These are phyloP conservation scores for Lasioglossum malachurum DNA, from an alignment of 2,888 invertebrate species.

Conservation along the genomic window DNA sequence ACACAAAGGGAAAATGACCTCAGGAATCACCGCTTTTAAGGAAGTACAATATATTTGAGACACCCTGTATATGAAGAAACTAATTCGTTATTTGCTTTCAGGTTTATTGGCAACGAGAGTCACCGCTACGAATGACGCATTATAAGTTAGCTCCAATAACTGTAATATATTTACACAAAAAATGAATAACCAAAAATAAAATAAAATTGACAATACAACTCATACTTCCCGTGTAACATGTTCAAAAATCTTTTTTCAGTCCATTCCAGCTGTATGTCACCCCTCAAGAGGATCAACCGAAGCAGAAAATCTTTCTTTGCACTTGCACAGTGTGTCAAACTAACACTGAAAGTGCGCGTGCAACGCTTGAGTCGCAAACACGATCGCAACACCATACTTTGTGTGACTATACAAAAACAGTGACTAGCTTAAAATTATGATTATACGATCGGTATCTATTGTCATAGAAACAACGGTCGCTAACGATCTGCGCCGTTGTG, in stretches of 20 bases:
- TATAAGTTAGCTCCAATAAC: background rate
- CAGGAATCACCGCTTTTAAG: too few relatives aligned
- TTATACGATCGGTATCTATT: conserved; percentile 53
- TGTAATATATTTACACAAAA: background rate
- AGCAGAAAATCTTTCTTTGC: background rate
- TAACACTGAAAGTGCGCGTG: background rate
- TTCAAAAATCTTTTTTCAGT: background rate
- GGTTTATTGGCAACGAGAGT: background rate
- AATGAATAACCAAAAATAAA: background rate
- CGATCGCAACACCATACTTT: background rate
- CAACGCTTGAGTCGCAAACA: conserved; percentile 23
- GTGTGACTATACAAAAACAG: conserved; percentile 57
- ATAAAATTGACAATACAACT: background rate
- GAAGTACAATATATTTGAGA: too few relatives aligned
- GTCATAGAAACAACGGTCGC: conserved; percentile 44
- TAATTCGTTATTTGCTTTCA: background rate
- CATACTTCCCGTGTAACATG: background rate
- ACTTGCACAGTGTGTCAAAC: background rate
- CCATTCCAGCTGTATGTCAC: background rate
- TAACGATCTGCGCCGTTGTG: conserved; percentile 21
- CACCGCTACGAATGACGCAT: background rate
- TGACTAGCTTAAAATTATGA: conserved; percentile 70
- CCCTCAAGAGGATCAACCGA: background rate
- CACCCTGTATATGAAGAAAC: background rate
- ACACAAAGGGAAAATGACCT: too few relatives aligned